These are phyloP conservation scores for Pegoplata infirma DNA, from an alignment of 2,888 invertebrate species.

Conservation along the genomic window DNA sequence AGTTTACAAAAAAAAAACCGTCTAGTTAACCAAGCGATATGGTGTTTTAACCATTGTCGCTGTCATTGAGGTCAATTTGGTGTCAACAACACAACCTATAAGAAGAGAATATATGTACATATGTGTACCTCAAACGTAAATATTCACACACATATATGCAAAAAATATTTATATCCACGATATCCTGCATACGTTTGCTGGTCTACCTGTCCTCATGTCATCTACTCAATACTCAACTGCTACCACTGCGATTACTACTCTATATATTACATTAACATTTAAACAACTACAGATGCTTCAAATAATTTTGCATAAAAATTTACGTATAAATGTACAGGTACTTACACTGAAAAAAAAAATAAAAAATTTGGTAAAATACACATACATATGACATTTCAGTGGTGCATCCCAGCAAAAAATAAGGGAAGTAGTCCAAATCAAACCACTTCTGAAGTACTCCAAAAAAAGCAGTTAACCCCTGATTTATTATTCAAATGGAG, in stretches of 20 bases:
- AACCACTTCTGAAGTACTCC: too few relatives aligned
- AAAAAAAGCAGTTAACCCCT: too few relatives aligned
- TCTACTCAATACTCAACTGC: background rate
- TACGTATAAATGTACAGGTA: background rate
- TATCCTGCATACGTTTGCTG: too few relatives aligned
- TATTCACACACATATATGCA: too few relatives aligned
- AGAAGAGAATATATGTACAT: too few relatives aligned
- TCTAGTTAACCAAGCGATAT: too few relatives aligned
- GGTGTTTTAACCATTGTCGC: background rate
- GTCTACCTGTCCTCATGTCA: background rate
- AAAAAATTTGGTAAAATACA: background rate
- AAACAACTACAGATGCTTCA: background rate
- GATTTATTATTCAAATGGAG: too few relatives aligned
- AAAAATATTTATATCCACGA: too few relatives aligned
- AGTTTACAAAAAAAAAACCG: background rate
- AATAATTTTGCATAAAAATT: background rate
- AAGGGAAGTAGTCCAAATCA: too few relatives aligned
- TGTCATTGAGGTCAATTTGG: background rate
- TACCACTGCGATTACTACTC: background rate
- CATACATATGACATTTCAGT: slow-evolving; percentile 3
- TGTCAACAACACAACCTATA: background rate
- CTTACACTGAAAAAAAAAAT: background rate
- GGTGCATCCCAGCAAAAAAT: too few relatives aligned
- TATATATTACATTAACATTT: background rate
- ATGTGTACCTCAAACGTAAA: background rate